These are phyloP conservation scores for Pseudococcus jackbeardsleyi DNA, from an alignment of 2,888 invertebrate species.

Conservation along the genomic window DNA sequence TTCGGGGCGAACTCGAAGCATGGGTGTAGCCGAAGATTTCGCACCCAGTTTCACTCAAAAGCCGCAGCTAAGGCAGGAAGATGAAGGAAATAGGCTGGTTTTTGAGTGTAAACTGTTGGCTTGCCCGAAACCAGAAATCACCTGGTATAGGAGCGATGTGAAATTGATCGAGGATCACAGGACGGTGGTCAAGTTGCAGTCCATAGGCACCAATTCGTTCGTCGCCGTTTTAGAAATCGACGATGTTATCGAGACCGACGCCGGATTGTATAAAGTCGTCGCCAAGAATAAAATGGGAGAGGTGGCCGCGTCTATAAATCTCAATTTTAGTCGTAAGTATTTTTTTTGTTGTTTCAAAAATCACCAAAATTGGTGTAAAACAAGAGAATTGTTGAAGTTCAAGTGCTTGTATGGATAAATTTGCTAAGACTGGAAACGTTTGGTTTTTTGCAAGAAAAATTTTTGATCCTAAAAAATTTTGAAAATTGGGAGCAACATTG, in stretches of 20 bases:
- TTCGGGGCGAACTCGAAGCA: conserved; percentile 69
- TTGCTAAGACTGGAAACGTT: too few relatives aligned
- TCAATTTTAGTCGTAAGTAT: conserved; percentile 97
- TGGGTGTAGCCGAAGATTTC: conserved; percentile 93
- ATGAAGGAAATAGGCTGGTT: conserved; percentile 93
- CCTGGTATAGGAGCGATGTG: conserved; percentile 92
- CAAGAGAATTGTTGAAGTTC: too few relatives aligned
- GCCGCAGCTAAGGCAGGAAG: conserved; percentile 96
- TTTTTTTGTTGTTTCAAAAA: conserved; percentile 2
- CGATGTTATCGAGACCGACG: conserved; percentile 95
- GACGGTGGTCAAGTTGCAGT: conserved; percentile 90
- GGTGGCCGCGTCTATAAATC: conserved; percentile 95
- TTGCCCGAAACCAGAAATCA: conserved; percentile 89
- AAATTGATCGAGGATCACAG: conserved; percentile 86
- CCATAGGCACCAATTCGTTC: conserved; percentile 87
- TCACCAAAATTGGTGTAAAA: too few relatives aligned
- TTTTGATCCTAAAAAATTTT: too few relatives aligned
- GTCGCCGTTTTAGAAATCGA: conserved; percentile 93
- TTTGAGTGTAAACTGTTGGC: conserved; percentile 93
- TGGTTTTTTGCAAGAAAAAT: too few relatives aligned
- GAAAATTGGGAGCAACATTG: too few relatives aligned
- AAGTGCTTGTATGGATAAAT: too few relatives aligned
- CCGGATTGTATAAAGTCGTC: conserved; percentile 96
- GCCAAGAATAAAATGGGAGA: conserved; percentile 98
- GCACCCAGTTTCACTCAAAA: conserved; percentile 99